phyloP scores from a whole-genome alignment of 2,113 vertebrate species.

The Tyrannus savana region DNA sequence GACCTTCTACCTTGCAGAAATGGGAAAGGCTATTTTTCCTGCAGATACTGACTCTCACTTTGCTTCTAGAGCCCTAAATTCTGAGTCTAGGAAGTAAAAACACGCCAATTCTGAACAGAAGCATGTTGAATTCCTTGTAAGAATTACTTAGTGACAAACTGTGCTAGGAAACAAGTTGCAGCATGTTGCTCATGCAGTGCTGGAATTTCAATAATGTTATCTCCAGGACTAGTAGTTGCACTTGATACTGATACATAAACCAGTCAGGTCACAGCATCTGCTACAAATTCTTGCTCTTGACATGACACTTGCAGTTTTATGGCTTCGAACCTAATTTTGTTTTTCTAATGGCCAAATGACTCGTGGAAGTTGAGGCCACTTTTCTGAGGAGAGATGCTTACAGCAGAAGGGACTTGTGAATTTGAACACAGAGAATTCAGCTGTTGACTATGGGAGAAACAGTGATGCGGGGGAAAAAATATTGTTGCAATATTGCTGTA shows the following conservation, averaged over 20 bases:
- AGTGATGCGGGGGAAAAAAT: fast-evolving
- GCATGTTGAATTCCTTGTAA: background rate
- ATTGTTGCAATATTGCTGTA: background rate
- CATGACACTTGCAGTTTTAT: background rate
- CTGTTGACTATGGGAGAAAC: background rate
- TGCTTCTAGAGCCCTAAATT: background rate
- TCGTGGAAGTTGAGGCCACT: background rate
- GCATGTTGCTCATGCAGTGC: background rate
- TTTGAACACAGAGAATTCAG: background rate
- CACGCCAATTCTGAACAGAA: background rate
- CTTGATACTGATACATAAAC: slow-evolving; percentile 39
- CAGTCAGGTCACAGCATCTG: background rate
- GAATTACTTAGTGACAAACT: background rate
- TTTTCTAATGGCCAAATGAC: background rate
- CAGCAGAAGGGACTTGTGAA: background rate
- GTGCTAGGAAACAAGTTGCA: background rate
- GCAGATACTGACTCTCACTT: background rate
- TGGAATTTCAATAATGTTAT: slow-evolving; percentile 56
- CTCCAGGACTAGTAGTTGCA: background rate
- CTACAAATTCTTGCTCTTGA: slow-evolving; percentile 10
- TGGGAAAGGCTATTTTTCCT: background rate
- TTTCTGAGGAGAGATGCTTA: background rate
- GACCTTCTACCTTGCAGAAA: background rate
- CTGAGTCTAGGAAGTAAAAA: background rate
- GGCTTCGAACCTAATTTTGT: background rate